phyloP scores from a whole-genome alignment of 1,140 invertebrate species.

The Stratiolaelaps scimitus region DNA sequence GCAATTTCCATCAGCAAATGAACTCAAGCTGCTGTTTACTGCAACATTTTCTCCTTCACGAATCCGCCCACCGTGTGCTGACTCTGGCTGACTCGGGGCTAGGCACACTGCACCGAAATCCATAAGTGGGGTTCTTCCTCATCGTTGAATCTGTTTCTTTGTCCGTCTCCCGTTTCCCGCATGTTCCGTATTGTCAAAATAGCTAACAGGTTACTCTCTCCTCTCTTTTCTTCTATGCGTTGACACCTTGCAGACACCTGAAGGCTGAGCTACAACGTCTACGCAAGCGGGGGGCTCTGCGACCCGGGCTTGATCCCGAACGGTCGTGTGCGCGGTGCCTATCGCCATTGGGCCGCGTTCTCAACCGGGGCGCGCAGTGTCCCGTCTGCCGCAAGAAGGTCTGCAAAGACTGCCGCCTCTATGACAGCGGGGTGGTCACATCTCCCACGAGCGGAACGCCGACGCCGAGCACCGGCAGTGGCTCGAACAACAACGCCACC shows the following conservation, averaged over 20 bases:
- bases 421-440: conserved; percentile 41
- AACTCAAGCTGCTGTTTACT: too few relatives aligned
- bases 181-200: too few relatives aligned
- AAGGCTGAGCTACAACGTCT: conserved; percentile 34
- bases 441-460: conserved; percentile 35
- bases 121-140: too few relatives aligned
- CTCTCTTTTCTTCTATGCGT: neutral
- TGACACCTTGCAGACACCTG: conserved; percentile 32
- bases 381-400: conserved; percentile 54
- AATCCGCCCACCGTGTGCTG: too few relatives aligned
- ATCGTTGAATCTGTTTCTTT: too few relatives aligned
- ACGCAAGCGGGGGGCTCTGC: conserved; percentile 34
- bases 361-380: conserved; percentile 59
- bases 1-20: too few relatives aligned
- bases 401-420: conserved; percentile 58
- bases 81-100: too few relatives aligned
- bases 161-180: too few relatives aligned
- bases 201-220: too few relatives aligned
- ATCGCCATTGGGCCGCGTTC: conserved; percentile 55
- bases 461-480: too few relatives aligned
- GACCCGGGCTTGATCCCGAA: conserved; percentile 33
- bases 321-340: conserved; percentile 56
- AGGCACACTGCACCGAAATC: too few relatives aligned
- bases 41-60: too few relatives aligned
- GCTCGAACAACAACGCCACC: conserved; percentile 35